Base-by-base conservation (phyloP, 2,888 invertebrate genomes). In the Gisinianus flammeolus region DNA sequence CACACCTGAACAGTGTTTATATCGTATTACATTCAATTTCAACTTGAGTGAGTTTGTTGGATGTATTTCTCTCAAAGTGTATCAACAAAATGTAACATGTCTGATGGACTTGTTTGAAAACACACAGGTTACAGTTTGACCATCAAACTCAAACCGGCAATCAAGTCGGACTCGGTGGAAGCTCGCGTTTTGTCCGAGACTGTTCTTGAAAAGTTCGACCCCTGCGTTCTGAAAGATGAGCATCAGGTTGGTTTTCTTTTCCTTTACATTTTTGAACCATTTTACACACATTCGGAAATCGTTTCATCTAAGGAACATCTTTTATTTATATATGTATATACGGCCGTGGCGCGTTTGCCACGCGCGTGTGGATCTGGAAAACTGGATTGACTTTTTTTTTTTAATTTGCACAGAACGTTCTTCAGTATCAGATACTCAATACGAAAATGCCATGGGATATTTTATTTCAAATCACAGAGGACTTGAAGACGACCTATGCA, bases 211-310 rank as follows among this genome's bases (percentile, higher is more conserved):
- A 88, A 88, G 35, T 91, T 92, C 85, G 87, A 89, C 0, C 86
- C 87, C 10, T 91, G 92, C 83, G 88, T 89, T 0, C 87, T 93
- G 3, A 91, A 91, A 75, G 94, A 94, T 83, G 90, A 92, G 84
- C 93, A 93, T 85, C 89, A 89, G 88, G 91, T 91, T 87, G 85
- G 87, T 1, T 19, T 4, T 22, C 4, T 28, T 24, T 44, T 35
- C 4, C 3, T n/a, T 19, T 16, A 62, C 24, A 26, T 62, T 24
- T 4, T 62, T 62, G 19, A 4, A n/a, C n/a, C n/a, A 6, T 44
- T 10, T 6, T 44, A 10, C 6, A 44, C 8, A 10, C 6, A 10
- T 6, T 44, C 44, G 16, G 16, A 16, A 16, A n/a, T 62, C 24
- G 26, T 5, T 44, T 44, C n/a, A n/a, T n/a, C n/a, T n/a, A n/a